phyloP scores from a whole-genome alignment of 2,113 vertebrate species.

The Lepus timidus region DNA sequence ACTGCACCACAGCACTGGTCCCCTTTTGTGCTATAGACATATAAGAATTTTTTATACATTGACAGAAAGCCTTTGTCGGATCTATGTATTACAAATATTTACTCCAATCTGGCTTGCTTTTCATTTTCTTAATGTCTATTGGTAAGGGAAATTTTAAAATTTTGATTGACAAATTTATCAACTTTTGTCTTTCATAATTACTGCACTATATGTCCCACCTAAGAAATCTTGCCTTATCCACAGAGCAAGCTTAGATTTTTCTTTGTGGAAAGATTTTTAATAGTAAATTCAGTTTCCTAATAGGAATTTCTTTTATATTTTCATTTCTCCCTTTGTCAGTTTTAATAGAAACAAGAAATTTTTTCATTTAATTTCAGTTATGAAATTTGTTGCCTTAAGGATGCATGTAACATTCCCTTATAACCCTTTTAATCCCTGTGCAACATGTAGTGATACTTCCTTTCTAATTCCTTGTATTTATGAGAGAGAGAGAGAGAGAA shows the following conservation, averaged over 20 bases:
- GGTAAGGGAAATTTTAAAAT: not conserved
- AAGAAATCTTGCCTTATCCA: not conserved
- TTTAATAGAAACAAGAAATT: slow-evolving; percentile 27
- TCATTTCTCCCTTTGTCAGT: slow-evolving; percentile 14
- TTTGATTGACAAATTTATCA: not conserved
- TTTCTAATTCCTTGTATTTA: not conserved
- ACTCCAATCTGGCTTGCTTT: not conserved
- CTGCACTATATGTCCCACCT: not conserved
- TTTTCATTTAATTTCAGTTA: not conserved
- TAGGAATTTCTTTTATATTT: not conserved
- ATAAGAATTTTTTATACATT: not conserved
- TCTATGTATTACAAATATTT: too few relatives aligned
- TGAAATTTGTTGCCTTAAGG: not conserved
- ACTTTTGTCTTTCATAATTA: not conserved
- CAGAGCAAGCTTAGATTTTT: not conserved
- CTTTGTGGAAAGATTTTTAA: not conserved
- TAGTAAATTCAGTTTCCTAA: not conserved
- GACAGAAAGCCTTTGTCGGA: not conserved
- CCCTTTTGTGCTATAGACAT: not conserved
- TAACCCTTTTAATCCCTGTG: not conserved
- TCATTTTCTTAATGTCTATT: not conserved
- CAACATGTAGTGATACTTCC: not conserved
- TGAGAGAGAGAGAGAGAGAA: not conserved
- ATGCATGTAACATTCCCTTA: not conserved
- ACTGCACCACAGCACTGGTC: too few relatives aligned